Base-by-base conservation (phyloP, 2,797 vertebrate species). In the Sylvilagus floridanus region DNA sequence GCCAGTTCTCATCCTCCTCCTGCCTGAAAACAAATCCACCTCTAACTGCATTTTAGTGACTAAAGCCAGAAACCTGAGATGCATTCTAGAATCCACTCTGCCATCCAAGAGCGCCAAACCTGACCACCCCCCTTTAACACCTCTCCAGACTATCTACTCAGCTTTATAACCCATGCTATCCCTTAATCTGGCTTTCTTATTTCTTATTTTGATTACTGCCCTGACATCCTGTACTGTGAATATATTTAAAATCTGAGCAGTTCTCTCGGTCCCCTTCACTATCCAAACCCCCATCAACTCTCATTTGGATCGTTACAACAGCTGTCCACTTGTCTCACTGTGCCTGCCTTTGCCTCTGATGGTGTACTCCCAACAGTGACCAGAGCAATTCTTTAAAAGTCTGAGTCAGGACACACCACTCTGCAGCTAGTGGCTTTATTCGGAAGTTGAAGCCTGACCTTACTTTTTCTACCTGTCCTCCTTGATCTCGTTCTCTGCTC, bases 61-160 rank as follows among this genome's bases (percentile, higher is more conserved):
- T 69, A 57, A 24, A 91, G 37, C 35, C 62, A 93, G 73, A 85
- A 71, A 50, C 57, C 17, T 54, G 22, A 54, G 50, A 75, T 4
- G 77, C 16, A 30, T 83, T 84, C 54, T 75, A 84, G 63, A 88
- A 75, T 35, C 24, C 84, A 85, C 84, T 84, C 37, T 78, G 24
- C 57, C 32, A 83, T 8, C 54, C 26, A 32, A 2, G 1, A 77
- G 52, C 32, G 87, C 14, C 32, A 76, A 32, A 77, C 28, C n/a
- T 79, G 63, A 91, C 12, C 19, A 13, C 47, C 19, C 1, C 4
- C 17, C 37, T 84, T 83, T 57, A 79, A 75, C 24, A 75, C 71
- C 62, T 84, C 12, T 32, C 42, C 57, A 32, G 42, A 9, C 10
- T n/a, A 79, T 26, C 9, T 35, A 78, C 21, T 79, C 79, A 76